Evolutionary conservation across 1,140 invertebrate genomes (phyloP).

Genomic region (Neoseiulus cucumeris): DNA sequence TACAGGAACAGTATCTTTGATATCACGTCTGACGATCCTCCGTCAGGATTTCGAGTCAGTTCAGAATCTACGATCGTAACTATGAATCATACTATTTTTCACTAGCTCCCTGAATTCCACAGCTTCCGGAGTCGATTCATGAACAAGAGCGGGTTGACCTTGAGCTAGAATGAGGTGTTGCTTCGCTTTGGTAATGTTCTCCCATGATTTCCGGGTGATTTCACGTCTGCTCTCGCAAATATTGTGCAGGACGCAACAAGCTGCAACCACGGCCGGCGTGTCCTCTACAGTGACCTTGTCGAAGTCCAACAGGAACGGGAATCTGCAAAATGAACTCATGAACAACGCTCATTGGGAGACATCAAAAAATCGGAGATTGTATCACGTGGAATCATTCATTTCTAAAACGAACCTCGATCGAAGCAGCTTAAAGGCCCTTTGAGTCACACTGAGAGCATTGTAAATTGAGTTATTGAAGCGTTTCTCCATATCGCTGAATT

Average conservation of each 20-base stretch:
- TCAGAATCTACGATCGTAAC: conserved; percentile 2
- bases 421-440: conserved; percentile 1
- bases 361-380: too few relatives aligned
- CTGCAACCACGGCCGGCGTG: background rate
- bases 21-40: too few relatives aligned
- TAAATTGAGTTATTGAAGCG: conserved; percentile 4
- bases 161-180: background rate
- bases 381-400: too few relatives aligned
- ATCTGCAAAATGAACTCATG: background rate
- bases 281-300: background rate
- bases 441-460: conserved; percentile 5
- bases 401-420: background rate
- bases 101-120: background rate
- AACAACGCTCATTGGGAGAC: background rate
- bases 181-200: background rate
- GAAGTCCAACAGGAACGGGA: background rate
- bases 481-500: conserved; percentile 7
- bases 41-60: too few relatives aligned
- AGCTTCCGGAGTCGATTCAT: background rate
- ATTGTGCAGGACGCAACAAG: background rate
- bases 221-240: background rate
- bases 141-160: background rate
- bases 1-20: too few relatives aligned
- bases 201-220: background rate
- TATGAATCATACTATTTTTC: background rate